A percentile compares a stretch with the other conserved stretches of the same genome.
Conservation (phyloP, 2,113 vertebrate species). For the Pterocles gutturalis region DNA sequence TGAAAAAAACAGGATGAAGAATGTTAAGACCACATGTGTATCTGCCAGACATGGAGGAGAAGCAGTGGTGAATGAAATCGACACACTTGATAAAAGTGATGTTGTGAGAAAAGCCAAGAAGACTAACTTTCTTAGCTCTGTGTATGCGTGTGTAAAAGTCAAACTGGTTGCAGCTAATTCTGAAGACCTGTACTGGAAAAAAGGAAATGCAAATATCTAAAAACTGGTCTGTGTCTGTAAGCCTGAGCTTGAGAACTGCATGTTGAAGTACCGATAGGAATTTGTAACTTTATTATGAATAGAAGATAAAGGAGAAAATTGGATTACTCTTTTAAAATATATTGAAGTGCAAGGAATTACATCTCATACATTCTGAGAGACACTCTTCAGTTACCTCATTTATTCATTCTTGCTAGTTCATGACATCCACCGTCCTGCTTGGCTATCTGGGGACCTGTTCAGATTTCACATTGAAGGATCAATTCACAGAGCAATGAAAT, state of each 20-base stretch:
- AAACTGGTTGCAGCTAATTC: background rate
- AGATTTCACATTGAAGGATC: slow-evolving; percentile 50
- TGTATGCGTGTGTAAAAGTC: background rate
- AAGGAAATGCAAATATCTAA: background rate
- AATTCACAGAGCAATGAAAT: slow-evolving; percentile 59
- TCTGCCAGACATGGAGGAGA: background rate
- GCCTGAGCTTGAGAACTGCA: background rate
- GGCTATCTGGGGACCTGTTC: slow-evolving; percentile 41
- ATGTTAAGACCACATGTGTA: background rate
- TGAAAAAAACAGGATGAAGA: background rate
- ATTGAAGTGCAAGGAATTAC: background rate
- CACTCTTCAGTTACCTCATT: slow-evolving; percentile 14
- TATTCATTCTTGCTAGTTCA: slow-evolving; percentile 29
- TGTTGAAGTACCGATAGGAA: background rate
- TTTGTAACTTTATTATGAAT: background rate
- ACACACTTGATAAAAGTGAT: background rate
- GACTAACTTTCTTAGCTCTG: background rate
- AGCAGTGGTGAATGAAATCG: background rate
- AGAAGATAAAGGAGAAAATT: background rate
- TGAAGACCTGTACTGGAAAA: background rate
- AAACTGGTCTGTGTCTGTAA: background rate
- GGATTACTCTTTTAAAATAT: background rate
- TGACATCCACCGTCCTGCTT: background rate
- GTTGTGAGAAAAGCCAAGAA: background rate
- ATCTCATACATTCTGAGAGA: background rate